Conservation (phyloP, 2,888 invertebrate genomes). For the Gryllus longicercus region DNA sequence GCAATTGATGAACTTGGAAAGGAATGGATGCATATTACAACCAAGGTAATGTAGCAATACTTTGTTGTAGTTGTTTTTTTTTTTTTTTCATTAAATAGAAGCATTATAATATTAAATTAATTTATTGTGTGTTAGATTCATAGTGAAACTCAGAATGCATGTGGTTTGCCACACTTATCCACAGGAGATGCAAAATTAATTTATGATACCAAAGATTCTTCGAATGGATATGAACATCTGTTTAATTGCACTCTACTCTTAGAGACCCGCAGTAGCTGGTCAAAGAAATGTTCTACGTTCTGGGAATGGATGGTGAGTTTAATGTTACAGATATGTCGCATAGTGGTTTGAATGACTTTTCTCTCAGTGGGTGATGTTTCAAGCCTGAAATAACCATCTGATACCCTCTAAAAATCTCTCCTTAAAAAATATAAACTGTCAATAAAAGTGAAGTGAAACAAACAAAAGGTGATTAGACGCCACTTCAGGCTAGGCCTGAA, state of each 20-base stretch:
- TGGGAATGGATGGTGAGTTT: background rate
- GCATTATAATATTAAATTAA: background rate
- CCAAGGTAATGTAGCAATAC: background rate
- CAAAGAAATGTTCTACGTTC: background rate
- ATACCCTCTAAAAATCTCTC: no score
- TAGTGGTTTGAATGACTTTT: no score
- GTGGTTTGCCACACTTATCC: background rate
- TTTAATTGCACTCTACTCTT: no score
- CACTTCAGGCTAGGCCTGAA: no score
- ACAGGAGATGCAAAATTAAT: conserved; percentile 1
- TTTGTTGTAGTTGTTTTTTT: background rate
- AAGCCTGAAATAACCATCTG: no score
- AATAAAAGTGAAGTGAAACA: no score
- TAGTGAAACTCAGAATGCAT: background rate
- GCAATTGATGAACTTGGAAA: conserved; percentile 30
- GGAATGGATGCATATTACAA: background rate
- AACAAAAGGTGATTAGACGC: no score
- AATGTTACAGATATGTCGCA: no score
- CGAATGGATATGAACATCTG: background rate
- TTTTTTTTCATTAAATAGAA: background rate
- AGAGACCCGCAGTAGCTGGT: background rate
- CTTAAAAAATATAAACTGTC: no score
- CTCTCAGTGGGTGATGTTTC: no score
- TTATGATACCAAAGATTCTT: background rate
- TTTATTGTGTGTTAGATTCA: background rate